These are phyloP conservation scores for Tipula helvola DNA, from an alignment of 2,888 invertebrate species.

Conservation along the genomic window DNA sequence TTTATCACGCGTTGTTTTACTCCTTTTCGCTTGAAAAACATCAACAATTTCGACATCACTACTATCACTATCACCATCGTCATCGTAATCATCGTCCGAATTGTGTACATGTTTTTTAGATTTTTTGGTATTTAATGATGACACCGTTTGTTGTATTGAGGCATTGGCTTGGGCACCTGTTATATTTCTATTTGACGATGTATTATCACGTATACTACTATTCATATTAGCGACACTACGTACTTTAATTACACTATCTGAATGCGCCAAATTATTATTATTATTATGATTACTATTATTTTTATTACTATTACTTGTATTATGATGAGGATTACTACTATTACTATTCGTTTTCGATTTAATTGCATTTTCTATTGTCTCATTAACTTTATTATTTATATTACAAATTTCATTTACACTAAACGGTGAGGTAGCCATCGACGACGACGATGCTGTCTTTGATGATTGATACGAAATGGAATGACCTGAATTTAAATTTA, in stretches of 20 bases:
- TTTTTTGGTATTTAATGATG: background rate
- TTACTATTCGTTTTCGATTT: background rate
- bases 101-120: background rate
- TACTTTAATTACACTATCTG: conserved; percentile 15
- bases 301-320: background rate
- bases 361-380: background rate
- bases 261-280: background rate
- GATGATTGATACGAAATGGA: background rate
- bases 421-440: background rate
- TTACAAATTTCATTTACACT: background rate
- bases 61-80: conserved; percentile 10
- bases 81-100: conserved; percentile 6
- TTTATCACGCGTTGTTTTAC: conserved; percentile 23
- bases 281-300: background rate
- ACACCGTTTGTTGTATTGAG: background rate
- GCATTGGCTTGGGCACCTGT: background rate
- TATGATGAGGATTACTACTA: background rate
- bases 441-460: background rate
- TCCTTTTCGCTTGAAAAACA: conserved; percentile 24
- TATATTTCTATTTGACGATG: background rate
- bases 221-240: conserved; percentile 17
- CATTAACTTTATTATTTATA: background rate
- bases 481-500: conserved; percentile 8
- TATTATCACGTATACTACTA: conserved; percentile 13
- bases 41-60: conserved; percentile 35